These are phyloP conservation scores for Danaus plexippus DNA, from an alignment of 1,140 invertebrate species.

Conservation along the genomic window DNA sequence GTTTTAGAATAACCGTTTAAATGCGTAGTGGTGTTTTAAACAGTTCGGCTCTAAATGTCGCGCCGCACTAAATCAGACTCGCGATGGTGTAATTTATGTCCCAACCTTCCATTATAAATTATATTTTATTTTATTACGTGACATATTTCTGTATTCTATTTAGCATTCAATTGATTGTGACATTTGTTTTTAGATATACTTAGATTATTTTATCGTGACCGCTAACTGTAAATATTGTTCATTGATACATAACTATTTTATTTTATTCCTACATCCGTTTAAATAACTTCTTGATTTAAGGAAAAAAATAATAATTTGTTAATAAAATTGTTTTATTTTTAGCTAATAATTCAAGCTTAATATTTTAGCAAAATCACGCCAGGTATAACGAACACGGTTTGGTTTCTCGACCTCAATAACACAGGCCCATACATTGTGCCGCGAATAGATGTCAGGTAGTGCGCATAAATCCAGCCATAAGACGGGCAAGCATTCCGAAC, in stretches of 20 bases:
- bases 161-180: conserved; percentile 9
- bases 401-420: too few relatives aligned
- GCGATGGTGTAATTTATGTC: conserved; percentile 18
- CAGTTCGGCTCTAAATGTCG: conserved; percentile 11
- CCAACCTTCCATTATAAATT: conserved; percentile 19
- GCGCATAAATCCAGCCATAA: conserved; percentile 25
- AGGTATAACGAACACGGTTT: too few relatives aligned
- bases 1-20: too few relatives aligned
- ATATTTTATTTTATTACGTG: conserved; percentile 17
- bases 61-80: conserved; percentile 17
- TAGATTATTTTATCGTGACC: background rate
- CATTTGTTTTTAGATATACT: background rate
- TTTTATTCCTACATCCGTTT: too few relatives aligned
- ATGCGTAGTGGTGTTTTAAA: too few relatives aligned
- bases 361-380: too few relatives aligned
- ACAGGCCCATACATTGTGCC: conserved; percentile 17
- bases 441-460: conserved; percentile 42
- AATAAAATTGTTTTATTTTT: too few relatives aligned
- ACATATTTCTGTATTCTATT: conserved; percentile 10
- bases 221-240: too few relatives aligned
- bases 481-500: conserved; percentile 29
- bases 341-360: too few relatives aligned
- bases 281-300: too few relatives aligned
- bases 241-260: too few relatives aligned
- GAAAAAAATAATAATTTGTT: too few relatives aligned